Evolutionary conservation across 2,113 vertebrate genomes (phyloP), one percentile per base, ranked within the genome.

Genomic region (Polyodon spathula): DNA sequence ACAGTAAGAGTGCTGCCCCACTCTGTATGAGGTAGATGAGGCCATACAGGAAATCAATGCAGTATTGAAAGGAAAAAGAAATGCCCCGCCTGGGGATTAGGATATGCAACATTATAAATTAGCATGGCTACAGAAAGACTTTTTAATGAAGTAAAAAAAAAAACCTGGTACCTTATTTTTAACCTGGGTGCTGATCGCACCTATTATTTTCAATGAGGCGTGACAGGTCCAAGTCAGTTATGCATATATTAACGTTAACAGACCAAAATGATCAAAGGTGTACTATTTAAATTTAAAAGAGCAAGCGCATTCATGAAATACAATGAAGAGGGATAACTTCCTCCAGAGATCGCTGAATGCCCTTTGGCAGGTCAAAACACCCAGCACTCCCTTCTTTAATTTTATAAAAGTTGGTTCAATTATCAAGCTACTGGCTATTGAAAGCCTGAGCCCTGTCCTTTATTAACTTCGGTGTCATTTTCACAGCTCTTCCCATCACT

Each of bases 31-130:
- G 84, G 84, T 76, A 92, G 91, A 93, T 93, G 91, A 92, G 89
- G 88, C 90, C 89, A 89, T 84, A 87, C 82, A 89, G 89, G 83
- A 92, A 93, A 94, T 94, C 92, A 89, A 91, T 93, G 80, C 83
- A 68, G 77, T 89, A 92, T 85, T 85, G 84, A 88, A 82, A 83
- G 71, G 77, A 78, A 67, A 84, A 81, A 86, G 86, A 81, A 76
- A 78, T 70, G 73, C 79, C 79, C 73, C 71, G 74, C 76, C 80
- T 76, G 78, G 68, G 76, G 75, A 86, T 63, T 71, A 71, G 82
- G 73, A 76, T 75, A 68, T 71, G 62, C 40, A 40, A 66, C 70
- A 72, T 77, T 86, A 78, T 70, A 72, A 81, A 84, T 72, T 58
- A 69, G 66, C 63, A 67, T 56, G 14, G 54, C 68, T 76, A 75